These are phyloP conservation scores for Yponomeuta plumbellus DNA, from an alignment of 2,888 invertebrate species.

Conservation along the genomic window DNA sequence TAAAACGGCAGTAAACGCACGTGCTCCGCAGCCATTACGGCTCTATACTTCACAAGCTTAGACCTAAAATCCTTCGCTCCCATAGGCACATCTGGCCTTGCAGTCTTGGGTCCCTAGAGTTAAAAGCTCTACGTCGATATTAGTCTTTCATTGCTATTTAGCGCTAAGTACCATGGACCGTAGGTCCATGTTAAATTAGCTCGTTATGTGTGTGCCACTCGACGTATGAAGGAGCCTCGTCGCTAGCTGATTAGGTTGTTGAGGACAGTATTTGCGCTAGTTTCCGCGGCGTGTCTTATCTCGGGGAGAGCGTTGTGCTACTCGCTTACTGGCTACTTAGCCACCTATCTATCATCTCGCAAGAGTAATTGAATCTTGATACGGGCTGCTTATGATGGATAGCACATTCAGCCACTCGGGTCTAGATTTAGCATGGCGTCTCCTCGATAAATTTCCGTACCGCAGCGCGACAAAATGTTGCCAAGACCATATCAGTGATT, in stretches of 20 bases:
- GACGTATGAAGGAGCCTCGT: conserved; percentile 24
- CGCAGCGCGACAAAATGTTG: conserved; percentile 21
- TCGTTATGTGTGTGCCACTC: conserved; percentile 7
- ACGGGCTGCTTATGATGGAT: conserved; percentile 35
- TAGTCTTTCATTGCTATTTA: conserved; percentile 32
- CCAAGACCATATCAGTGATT: conserved; percentile 10
- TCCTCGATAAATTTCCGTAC: conserved; percentile 12
- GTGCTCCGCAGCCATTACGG: background rate
- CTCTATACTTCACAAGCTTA: conserved; percentile 25
- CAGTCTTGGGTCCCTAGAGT: conserved; percentile 28
- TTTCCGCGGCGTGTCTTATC: conserved; percentile 60
- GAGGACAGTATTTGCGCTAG: conserved; percentile 42
- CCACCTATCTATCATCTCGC: conserved; percentile 40
- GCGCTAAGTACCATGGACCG: conserved; percentile 16
- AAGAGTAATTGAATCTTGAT: conserved; percentile 48
- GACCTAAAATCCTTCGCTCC: conserved; percentile 28
- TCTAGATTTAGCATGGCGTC: conserved; percentile 5
- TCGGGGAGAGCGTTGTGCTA: conserved; percentile 25
- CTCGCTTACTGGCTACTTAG: conserved; percentile 8
- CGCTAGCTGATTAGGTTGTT: conserved; percentile 48
- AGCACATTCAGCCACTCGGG: conserved; percentile 15
- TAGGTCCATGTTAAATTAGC: conserved; percentile 36
- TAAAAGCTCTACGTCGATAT: conserved; percentile 36
- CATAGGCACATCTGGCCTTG: conserved; percentile 33
- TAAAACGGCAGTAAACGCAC: background rate